Conservation (phyloP, 1,140 invertebrate species). For the honey bee (Apis mellifera) region Amel_HAv3.1 CM009936.2:9085001-9085500, state of each 20-base stretch:
- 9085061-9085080: neutral
- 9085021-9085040: neutral
- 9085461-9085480: neutral
- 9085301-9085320: neutral
- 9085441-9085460: neutral
- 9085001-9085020: neutral
- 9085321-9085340: neutral
- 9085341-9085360: neutral
- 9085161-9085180: neutral
- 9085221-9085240: neutral
- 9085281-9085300: neutral
- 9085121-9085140: neutral
- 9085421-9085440: neutral
- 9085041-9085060: neutral
- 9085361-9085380: neutral
- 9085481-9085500: neutral
- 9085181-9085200: neutral
- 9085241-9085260: neutral
- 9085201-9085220: neutral
- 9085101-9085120: constrained; percentile 6
- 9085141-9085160: neutral
- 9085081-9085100: constrained; percentile 7
- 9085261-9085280: neutral
- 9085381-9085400: neutral
- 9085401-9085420: neutral